Conservation (phyloP, 30 jellyfish, hydroid and myxozoan species). For the Aurelia coerulea region DNA sequence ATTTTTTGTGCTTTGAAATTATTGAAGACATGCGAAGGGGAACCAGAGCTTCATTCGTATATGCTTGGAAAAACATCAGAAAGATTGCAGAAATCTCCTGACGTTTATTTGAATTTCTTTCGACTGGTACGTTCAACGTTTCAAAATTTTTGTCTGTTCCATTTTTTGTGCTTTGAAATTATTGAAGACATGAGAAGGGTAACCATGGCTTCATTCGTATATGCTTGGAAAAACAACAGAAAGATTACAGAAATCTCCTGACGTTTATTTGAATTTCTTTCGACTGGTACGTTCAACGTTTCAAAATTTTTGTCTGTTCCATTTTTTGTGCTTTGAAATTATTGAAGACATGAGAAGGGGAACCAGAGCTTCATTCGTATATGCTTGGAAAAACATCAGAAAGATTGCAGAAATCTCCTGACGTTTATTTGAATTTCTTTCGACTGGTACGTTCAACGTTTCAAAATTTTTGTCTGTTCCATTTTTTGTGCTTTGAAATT, state of each 20-base stretch:
- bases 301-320: no score
- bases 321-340: no score
- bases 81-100: conserved; percentile 69
- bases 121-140: conserved; percentile 73
- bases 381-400: conserved; percentile 96
- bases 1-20: no score
- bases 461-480: no score
- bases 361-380: conserved; percentile 94
- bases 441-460: conserved; percentile 68
- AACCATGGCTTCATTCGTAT: conserved; percentile 96
- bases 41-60: conserved; percentile 94
- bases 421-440: conserved; percentile 58
- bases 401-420: conserved; percentile 69
- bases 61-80: conserved; percentile 96
- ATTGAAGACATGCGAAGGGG: conserved; percentile 82
- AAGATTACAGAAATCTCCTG: conserved; percentile 69
- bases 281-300: conserved; percentile 73
- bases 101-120: conserved; percentile 54
- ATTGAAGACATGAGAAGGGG: conserved; percentile 82
- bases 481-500: no score
- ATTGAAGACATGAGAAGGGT: conserved; percentile 80
- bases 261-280: conserved; percentile 54
- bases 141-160: no score
- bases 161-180: no score
- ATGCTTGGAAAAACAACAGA: conserved; percentile 95